phyloP scores from a whole-genome alignment of 2,888 invertebrate genomes.

The Schrankia costaestrigalis region DNA sequence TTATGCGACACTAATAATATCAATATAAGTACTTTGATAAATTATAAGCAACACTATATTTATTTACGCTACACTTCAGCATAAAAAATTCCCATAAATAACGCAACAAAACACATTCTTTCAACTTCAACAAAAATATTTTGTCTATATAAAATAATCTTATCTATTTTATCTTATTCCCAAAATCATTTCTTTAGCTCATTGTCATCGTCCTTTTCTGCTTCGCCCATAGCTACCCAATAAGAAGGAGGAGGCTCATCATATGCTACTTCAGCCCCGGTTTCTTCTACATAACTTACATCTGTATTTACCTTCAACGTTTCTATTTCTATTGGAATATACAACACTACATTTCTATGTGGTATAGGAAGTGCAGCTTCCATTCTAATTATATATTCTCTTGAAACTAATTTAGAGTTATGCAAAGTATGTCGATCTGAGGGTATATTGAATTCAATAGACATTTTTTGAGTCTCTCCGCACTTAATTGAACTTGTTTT shows the following conservation, averaged over 20 bases:
- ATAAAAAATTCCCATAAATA: too few species aligned
- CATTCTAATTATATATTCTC: conserved; percentile 36
- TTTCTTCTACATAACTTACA: neutral
- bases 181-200: too few species aligned
- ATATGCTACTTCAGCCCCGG: neutral
- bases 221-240: conserved; percentile 38
- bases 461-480: conserved; percentile 26
- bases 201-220: too few species aligned
- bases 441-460: conserved; percentile 14
- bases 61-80: too few species aligned
- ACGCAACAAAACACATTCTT: too few species aligned
- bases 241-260: conserved; percentile 34
- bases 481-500: conserved; percentile 26
- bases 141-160: too few species aligned
- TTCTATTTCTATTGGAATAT: conserved; percentile 40
- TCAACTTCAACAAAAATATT: too few species aligned
- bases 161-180: too few species aligned
- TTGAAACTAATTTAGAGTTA: conserved; percentile 33
- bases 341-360: conserved; percentile 30
- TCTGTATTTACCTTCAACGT: conserved; percentile 5
- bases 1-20: too few species aligned
- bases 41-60: too few species aligned
- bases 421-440: conserved; percentile 25
- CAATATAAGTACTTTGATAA: too few species aligned
- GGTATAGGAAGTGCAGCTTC: conserved; percentile 36